A percentile compares a stretch with the other conserved stretches of the same genome.
phyloP scores from a whole-genome alignment of 2,113 vertebrate species.

The Forbesichthys papilliferus region DNA sequence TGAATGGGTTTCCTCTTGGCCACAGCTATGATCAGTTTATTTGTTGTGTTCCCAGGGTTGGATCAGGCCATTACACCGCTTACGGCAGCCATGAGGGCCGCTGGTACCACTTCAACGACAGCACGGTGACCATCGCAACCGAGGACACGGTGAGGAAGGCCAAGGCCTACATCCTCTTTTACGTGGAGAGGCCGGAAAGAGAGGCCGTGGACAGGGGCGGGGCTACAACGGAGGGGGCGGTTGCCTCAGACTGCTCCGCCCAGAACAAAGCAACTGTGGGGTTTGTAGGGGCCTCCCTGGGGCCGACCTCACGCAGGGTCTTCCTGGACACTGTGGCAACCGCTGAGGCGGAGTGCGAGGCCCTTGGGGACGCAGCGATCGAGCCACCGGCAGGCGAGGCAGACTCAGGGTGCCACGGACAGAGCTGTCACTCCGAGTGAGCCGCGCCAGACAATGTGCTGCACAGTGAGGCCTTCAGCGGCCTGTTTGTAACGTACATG shows the following conservation, averaged over 20 bases:
- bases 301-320: background rate
- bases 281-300: constrained; percentile 5
- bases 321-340: background rate
- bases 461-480: constrained; percentile 62
- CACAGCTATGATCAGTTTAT: background rate
- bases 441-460: constrained; percentile 77
- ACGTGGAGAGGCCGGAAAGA: constrained; percentile 84
- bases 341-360: background rate
- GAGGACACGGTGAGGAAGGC: constrained; percentile 93
- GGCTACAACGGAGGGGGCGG: constrained; percentile 9
- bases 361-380: constrained; percentile 2
- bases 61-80: constrained; percentile 96
- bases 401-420: background rate
- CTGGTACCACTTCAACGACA: constrained; percentile 99
- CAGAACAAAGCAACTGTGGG: constrained; percentile 31
- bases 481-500: constrained; percentile 59
- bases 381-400: constrained; percentile 16
- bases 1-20: background rate
- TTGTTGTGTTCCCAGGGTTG: constrained; percentile 79
- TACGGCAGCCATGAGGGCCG: constrained; percentile 88
- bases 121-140: constrained; percentile 90
- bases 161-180: constrained; percentile 98
- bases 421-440: constrained; percentile 41
- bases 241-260: constrained; percentile 22
- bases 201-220: constrained; percentile 36